Base-by-base conservation (phyloP, 2,113 vertebrate species). In the Ophiodon elongatus region DNA sequence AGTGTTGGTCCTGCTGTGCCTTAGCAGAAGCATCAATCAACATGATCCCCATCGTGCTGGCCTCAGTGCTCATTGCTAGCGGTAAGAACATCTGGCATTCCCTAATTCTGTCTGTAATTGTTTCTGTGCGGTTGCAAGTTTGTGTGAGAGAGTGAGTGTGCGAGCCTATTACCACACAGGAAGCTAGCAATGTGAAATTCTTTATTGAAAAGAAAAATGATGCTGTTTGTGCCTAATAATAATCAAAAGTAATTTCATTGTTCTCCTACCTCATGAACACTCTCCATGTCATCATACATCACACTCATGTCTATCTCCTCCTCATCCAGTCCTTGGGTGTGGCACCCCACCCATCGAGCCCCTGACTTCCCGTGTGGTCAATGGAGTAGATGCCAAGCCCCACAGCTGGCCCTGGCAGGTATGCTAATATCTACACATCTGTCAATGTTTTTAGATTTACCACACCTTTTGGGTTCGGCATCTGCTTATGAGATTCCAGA, bases 381-480 rank as follows among this genome's bases (percentile, higher is more conserved):
- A 97, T 0, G 97, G 97, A 57, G 96, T 94, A 0, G 93, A 96
- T 0, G 97, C 96, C 25, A 79, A 4, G 4, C 93, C 97, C 73
- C 94, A 98, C 94, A 98, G 97, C 92, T 99, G 98, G 98, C 97
- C 98, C 0, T 99, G 98, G 97, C 98, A 98, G 97, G 98, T 98
- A 90, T 15, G 77, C 72, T 65, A 54, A 70, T 39, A 45, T 29
- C 2, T 25, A 70, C 83, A 92, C 86, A 85, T 85, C 87, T 82
- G 82, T 80, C 84, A 43, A 39, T 82, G 64, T 89, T 90, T 87
- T 88, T 80, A 41, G 60, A 63, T 69, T 77, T 43, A 69, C 71
- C 59, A 80, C 82, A 82, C 77, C 62, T 79, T 54, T 17, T 15
- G 45, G 68, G 67, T 57, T 60, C 27, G 43, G 11, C 91, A 89